Evolutionary conservation across 2,113 vertebrate species (phyloP), one percentile per base, ranked within the genome.

Genomic region (Triplophysa dalaica): DNA sequence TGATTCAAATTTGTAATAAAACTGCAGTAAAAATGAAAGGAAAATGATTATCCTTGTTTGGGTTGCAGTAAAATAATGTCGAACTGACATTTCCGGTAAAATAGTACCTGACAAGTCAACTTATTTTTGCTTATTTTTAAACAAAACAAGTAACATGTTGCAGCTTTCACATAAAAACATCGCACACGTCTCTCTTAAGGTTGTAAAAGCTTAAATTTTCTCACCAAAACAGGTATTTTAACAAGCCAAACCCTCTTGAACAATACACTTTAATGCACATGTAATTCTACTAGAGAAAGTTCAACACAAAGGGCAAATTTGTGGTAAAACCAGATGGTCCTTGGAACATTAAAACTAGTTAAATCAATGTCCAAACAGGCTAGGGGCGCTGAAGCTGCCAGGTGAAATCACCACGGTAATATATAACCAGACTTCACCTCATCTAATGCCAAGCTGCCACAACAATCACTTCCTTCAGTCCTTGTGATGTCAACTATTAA

Each of bases 381-480:
- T 70, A 75, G 73, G 52, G 80, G 76, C 63, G 61, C 56, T 77
- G 64, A 78, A 68, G 16, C 63, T 86, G 78, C 85, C 85, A 84
- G 85, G 85, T 84, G 77, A 84, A 83, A 82, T 79, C 80, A 75
- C 65, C 58, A 78, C 43, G 41, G 45, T 9, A 21, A 83, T 81
- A 88, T 56, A 66, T 65, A 83, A 78, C 38, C 52, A 81, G 74
- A n/a, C 61, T 67, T 26, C 22, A 65, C 21, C 61, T 70, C 76
- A 68, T 68, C 60, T 73, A 50, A 48, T 61, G 60, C 70, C 66
- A 50, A 56, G 48, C 72, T 56, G 60, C 60, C 66, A 72, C 68
- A 65, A 77, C 62, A 77, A 70, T 63, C 66, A 79, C 68, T 62
- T 56, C 43, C 75, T 75, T 65, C 58, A 65, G 43, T 78, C 64